Evolutionary conservation across 2,888 invertebrate genomes (phyloP), one percentile per base, ranked within the genome.

Genomic region (Pristionchus maxplancki): DNA sequence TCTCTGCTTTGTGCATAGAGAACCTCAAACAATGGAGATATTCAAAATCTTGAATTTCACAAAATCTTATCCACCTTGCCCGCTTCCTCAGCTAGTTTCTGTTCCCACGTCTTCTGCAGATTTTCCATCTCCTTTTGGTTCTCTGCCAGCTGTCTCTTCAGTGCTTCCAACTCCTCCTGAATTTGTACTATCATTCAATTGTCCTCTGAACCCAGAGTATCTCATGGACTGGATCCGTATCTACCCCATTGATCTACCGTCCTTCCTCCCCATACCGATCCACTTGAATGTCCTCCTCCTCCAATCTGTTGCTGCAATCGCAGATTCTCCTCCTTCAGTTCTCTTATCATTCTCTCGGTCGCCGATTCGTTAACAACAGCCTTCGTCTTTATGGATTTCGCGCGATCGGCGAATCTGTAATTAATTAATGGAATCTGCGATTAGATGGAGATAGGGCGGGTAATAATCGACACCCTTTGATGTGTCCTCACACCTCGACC

Each of bases 301-400:
- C 90, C 88, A 53, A 94, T 93, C 81, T 91, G 89, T 20, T 88
- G 93, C 93, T 95, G 95, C 82, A 96, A 94, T 81, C 94, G 94
- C 34, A 95, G 95, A 92, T 96, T 96, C 92, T 96, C 96, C 89
- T 95, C 96, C 91, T 95, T 95, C 74, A 96, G 95, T 89, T 96
- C 96, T 58, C 96, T 93, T 89, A 96, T 95, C 89, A 96, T 93
- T 89, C 95, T 95, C 84, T 96, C 96, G 0, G 96, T 96, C 3
- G 96, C 96, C 91, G 96, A 96, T 92, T 96, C 96, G 92, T 96
- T 96, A 9, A 96, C 95, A 1, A 95, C 94, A 5, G 96, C 96
- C 86, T 95, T 95, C 13, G 96, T 96, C 92, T 95, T 96, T 91
- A 96, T 96, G 93, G 96, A 95, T 92, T 96, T 96, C 2, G 96